Base-by-base conservation (phyloP, 2,888 invertebrate species). In the Hipparchia sbordonii region DNA sequence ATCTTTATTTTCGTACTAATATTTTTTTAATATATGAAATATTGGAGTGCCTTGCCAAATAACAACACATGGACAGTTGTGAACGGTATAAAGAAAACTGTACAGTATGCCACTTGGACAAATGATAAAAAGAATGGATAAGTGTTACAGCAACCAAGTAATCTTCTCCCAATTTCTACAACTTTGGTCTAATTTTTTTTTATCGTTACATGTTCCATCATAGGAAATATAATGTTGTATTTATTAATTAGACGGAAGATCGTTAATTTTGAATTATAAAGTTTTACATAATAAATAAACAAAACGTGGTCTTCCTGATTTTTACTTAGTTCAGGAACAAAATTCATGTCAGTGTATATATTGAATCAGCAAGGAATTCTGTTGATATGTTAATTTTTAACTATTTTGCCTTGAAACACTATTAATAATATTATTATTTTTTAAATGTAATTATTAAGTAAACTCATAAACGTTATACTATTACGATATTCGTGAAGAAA, bases 401-500 rank as follows among this genome's bases (percentile, higher is more conserved):
- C 72, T 72, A 78, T 75, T 74, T 80, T 79, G 72, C 77, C 80
- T 78, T 80, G 79, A 78, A 74, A 77, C 74, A 74, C 70, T 76
- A 57, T 77, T 77, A 76, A 75, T 76, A 65, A 70, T 70, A 72
- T 74, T 75, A 71, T 52, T 61, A 71, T 52, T 61, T 72, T 72
- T 63, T 57, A 10, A 7, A 70, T 56, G 52, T 77, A 78, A 74
- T 48, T 51, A 60, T 59, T 60, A 68, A 59, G 71, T 71, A 68
- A 70, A 67, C 67, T 72, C 56, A 51, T 70, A 61, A 67, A 33
- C 63, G 52, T 57, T 67, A 70, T 59, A 62, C 59, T 68, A 33
- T 52, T 52, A 65, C 13, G 48, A 52, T 33, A 3, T 46, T 72
- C 57, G 48, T 51, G 23, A 63, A 63, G 62, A 70, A 67, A 54